phyloP scores from a whole-genome alignment of 2,113 vertebrate genomes.

The Tragulus kanchil region DNA sequence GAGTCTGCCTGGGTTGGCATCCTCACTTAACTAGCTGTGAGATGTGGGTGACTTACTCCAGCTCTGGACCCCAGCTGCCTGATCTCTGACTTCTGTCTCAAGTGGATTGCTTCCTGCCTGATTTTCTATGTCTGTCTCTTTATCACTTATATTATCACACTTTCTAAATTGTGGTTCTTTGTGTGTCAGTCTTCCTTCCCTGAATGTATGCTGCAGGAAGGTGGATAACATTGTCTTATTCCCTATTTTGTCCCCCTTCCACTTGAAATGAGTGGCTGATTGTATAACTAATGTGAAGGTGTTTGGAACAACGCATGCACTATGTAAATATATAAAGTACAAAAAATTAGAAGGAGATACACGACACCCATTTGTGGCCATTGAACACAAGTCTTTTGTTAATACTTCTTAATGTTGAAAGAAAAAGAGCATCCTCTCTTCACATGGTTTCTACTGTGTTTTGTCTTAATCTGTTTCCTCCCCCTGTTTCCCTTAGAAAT shows the following conservation, averaged over 20 bases:
- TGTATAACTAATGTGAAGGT: background rate
- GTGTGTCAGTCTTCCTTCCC: background rate
- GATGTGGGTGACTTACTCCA: background rate
- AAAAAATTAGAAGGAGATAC: background rate
- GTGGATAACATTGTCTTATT: background rate
- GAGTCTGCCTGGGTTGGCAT: background rate
- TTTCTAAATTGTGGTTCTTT: background rate
- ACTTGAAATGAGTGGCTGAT: background rate
- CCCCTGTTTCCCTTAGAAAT: constrained; percentile 26
- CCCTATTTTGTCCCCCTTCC: background rate
- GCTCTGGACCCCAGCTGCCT: background rate
- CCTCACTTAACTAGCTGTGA: background rate
- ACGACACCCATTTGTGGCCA: background rate
- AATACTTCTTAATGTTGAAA: background rate
- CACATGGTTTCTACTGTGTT: background rate
- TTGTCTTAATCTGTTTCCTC: background rate
- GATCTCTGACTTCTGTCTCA: background rate
- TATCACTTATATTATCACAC: background rate
- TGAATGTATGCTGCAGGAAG: background rate
- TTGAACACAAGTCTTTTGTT: background rate
- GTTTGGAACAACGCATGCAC: background rate
- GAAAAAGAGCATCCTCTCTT: background rate
- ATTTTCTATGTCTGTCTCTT: background rate
- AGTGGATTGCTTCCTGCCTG: background rate
- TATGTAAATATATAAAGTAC: background rate